Conservation (phyloP, 2,888 invertebrate genomes). For the Steinernema scapterisci region DNA sequence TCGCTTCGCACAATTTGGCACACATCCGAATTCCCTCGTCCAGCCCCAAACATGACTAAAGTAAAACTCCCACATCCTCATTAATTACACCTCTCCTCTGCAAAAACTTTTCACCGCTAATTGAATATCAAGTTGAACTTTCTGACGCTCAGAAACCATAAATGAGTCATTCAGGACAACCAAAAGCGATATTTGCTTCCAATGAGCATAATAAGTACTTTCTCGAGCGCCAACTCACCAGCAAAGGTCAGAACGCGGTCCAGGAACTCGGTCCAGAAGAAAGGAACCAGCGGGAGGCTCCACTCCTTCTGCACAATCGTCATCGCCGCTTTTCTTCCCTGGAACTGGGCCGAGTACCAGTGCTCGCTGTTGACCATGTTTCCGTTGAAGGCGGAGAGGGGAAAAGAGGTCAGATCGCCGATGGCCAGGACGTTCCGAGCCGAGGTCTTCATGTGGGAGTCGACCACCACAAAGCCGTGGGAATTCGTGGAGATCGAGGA, state of each 20-base stretch:
- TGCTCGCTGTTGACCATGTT: conserved; percentile 11
- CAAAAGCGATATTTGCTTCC: too few relatives aligned
- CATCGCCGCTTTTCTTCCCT: conserved; percentile 2
- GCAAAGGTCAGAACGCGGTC: conserved; percentile 30
- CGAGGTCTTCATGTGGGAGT: conserved; percentile 36
- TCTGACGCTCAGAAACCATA: too few relatives aligned
- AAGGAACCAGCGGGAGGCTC: conserved; percentile 22
- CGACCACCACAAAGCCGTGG: conserved; percentile 39
- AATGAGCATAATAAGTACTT: too few relatives aligned
- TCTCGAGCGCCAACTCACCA: background rate
- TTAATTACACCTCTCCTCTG: too few relatives aligned
- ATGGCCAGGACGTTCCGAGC: conserved; percentile 36
- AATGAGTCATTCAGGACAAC: too few relatives aligned
- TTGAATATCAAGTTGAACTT: too few relatives aligned
- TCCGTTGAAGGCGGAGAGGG: conserved; percentile 3
- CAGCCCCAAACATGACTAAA: too few relatives aligned
- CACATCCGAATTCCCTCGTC: too few relatives aligned
- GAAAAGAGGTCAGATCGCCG: conserved; percentile 37
- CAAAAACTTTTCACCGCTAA: too few relatives aligned
- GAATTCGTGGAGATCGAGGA: conserved; percentile 35
- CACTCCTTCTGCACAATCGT: conserved; percentile 6
- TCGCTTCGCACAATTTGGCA: too few relatives aligned
- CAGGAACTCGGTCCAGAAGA: conserved; percentile 33
- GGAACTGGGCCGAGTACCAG: conserved; percentile 33
- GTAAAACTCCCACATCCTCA: too few relatives aligned